Evolutionary conservation across 2,113 vertebrate species (phyloP).

Genomic region (Hyperoodon ampullatus): DNA sequence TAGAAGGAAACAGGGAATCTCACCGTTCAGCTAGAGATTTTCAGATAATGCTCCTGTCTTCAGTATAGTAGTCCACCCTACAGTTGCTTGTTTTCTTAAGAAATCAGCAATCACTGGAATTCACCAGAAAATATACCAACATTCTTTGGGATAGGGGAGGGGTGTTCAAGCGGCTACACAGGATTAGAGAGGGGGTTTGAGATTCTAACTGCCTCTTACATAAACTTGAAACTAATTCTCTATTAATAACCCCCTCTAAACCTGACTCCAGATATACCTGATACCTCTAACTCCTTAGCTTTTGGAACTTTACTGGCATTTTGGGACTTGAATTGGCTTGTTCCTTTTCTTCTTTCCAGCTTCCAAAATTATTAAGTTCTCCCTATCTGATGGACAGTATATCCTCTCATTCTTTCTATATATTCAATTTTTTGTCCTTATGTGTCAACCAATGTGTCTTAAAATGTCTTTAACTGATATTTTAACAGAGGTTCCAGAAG

Average conservation of each 20-base stretch:
- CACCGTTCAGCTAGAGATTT: neutral
- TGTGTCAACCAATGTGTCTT: neutral
- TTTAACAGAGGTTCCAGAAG: neutral
- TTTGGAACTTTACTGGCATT: neutral
- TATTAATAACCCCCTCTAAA: neutral
- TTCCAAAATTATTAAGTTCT: neutral
- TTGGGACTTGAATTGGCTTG: neutral
- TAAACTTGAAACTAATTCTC: neutral
- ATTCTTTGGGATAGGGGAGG: neutral
- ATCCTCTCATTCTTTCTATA: neutral
- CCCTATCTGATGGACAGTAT: neutral
- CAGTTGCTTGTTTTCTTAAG: neutral
- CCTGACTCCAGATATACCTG: neutral
- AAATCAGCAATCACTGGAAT: neutral
- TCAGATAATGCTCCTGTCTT: neutral
- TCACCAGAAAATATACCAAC: neutral
- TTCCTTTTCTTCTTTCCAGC: slow-evolving; percentile 1
- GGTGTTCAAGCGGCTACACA: neutral
- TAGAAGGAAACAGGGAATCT: neutral
- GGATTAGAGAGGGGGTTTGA: neutral
- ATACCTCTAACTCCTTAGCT: neutral
- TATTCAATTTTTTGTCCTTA: neutral
- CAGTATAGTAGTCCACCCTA: neutral
- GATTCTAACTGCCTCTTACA: neutral
- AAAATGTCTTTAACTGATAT: neutral